Base-by-base conservation (phyloP, 2,113 vertebrate genomes). In the Calonectris borealis region DNA sequence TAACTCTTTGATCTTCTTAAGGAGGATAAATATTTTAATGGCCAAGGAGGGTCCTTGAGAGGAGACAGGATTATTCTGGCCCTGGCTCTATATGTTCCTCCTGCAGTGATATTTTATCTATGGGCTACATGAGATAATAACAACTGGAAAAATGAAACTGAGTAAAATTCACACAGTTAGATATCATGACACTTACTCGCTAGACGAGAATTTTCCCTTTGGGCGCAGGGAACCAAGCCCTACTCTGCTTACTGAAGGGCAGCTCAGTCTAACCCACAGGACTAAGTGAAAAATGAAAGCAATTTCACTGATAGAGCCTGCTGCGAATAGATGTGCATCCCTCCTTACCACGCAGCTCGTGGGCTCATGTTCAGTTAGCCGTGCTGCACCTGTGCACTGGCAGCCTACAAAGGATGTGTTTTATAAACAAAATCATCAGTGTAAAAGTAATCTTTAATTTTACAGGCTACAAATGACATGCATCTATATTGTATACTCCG, bases 291-390 rank as follows among this genome's bases (percentile, higher is more conserved):
- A 92, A 94, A 70, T 68, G 24, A 71, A 83, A 66, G 31, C 48
- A 62, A 52, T 86, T 84, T 83, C 38, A 46, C 25, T 32, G 32
- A 40, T 26, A 36, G 6, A 90, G 13, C 42, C 24, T 92, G 57
- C 32, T 88, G 69, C n/a, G 40, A 34, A 38, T 19, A 80, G 6
- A 5, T 1, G 4, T 66, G 15, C 76, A 83, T 71, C 52, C 9
- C 36, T 64, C 29, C 76, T 78, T 68, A 49, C 48, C 32, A 49
- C 0, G 0, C 32, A 68, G 25, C 57, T 86, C 0, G 0, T 70
- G 72, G 60, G 64, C 34, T 88, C 7, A 2, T 17, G 7, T 36
- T 88, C 69, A 81, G 51, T 19, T 48, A 68, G 21, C 27, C 62
- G 9, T 52, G 44, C 38, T 75, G 40, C n/a, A 42, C 20, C 51